Evolutionary conservation across 2,888 invertebrate species (phyloP), one percentile per base, ranked within the genome.

Genomic region (Paralinhomoeus sp.): DNA sequence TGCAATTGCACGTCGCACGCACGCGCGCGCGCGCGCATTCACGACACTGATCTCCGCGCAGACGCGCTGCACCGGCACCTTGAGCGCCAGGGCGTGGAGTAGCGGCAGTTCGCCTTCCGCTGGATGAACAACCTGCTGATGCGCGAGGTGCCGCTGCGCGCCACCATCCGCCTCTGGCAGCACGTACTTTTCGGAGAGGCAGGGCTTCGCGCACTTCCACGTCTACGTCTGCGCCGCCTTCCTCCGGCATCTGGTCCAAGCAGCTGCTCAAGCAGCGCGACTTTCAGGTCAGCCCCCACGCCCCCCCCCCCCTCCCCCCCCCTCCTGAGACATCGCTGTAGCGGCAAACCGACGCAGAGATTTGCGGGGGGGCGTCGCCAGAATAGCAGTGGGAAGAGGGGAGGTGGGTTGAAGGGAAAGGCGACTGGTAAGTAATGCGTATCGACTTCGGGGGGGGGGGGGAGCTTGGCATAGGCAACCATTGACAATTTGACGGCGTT

Each of bases 101-200:
- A 91, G 68, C 73, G 99, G 38, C 93, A 97, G 69, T 99, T 97
- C 69, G 84, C 93, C 1, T 97, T 99, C 69, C 77, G 97, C 18
- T 99, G 97, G 97, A 85, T 99, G 81, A 99, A 99, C 68, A 99
- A 99, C 71, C 72, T 99, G 44, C 72, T 99, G 47, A 97, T 97
- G 54, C 71, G 97, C 50, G 97, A 97, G 69, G 75, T 97, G 52
- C 97, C 97, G 3, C 72, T 99, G 18, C 74, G 83, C 40, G 97
- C 93, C 66, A 87, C 89, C 43, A 89, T 97, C 53, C 73, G 97
- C 39, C 70, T 99, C 21, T 99, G 97, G 97, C 97, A 99, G n/a
- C 68, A 97, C 97, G 2, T 97, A 97, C 70, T 72, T 91, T 68
- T 62, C 67, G 45, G 71, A 71, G 66, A 79, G 80, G 1, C 85